Evolutionary conservation across 1,140 invertebrate species (phyloP), one percentile per base, ranked within the genome.

Genomic region (Druon quercuslanigerum): DNA sequence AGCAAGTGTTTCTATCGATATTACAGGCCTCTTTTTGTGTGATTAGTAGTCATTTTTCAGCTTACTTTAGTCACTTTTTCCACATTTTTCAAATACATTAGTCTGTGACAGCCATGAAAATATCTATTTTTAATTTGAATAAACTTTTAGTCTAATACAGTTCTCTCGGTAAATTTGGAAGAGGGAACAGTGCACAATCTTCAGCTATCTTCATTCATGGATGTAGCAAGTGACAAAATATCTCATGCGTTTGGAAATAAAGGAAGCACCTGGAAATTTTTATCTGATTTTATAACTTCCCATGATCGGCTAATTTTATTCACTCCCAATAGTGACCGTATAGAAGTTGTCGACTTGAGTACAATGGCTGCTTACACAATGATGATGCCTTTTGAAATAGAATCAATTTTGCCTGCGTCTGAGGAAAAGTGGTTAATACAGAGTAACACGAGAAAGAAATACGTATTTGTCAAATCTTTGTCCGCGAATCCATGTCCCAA

Each of bases 321-420:
- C 14, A 83, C 83, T 1, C 83, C 81, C 0, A 80, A 86, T 40
- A 79, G 83, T 40, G 85, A 85, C 8, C 89, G 85, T 72, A 85
- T 92, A 71, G 87, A 91, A 82, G 78, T 90, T 40, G 52, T 92
- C 6, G 84, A 92, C 84, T 79, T 92, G n/a, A 72, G 86, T 51
- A 86, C 73, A 13, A 83, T 90, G 86, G 80, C 19, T n/a, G 84
- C 79, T 7, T 85, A 87, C 70, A 87, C 86, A 6, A 82, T 92
- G 72, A 80, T 71, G 16, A 51, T 92, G 13, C 90, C 92, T n/a
- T 87, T 89, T 71, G 76, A 87, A 11, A 83, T 92, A 17, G 80
- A 85, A n/a, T 88, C 89, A 13, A 50, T 92, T 40, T 76, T 87
- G 20, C 40, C 87, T 25, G 76, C 89, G 19, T 88, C 87, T 0